Evolutionary conservation across 2,113 vertebrate genomes (phyloP).

Genomic region (Myrmecophaga tridactyla): DNA sequence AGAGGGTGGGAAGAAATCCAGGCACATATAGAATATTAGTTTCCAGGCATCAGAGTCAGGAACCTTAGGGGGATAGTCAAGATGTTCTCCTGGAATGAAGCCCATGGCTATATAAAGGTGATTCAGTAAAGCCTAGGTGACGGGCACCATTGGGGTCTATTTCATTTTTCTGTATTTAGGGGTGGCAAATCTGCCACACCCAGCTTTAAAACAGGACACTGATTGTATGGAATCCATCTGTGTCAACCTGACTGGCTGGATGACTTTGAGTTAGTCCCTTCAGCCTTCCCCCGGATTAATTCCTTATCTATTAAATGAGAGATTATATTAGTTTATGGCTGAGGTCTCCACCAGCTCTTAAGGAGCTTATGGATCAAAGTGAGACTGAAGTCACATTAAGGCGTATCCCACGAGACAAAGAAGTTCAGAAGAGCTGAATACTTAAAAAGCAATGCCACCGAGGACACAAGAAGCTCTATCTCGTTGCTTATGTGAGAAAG

Average conservation of each 20-base stretch:
- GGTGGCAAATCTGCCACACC: not conserved
- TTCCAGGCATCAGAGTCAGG: not conserved
- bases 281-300: not conserved
- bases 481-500: conserved; percentile 16
- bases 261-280: not conserved
- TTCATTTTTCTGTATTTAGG: not conserved
- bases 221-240: not conserved
- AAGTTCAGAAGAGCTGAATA: not conserved
- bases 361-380: conserved; percentile 12
- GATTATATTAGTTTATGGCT: not conserved
- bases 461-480: not conserved
- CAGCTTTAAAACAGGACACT: not conserved
- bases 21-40: not conserved
- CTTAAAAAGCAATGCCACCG: not conserved
- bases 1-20: not conserved
- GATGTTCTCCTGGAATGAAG: not conserved
- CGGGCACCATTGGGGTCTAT: not conserved
- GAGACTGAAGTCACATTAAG: not conserved
- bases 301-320: conserved; percentile 10
- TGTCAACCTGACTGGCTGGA: not conserved
- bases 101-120: not conserved
- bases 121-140: not conserved
- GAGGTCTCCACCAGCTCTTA: not conserved
- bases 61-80: not conserved
- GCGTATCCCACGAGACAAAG: not conserved